Evolutionary conservation across 2,888 invertebrate species (phyloP).

Genomic region (Tromatobia lineatoria): DNA sequence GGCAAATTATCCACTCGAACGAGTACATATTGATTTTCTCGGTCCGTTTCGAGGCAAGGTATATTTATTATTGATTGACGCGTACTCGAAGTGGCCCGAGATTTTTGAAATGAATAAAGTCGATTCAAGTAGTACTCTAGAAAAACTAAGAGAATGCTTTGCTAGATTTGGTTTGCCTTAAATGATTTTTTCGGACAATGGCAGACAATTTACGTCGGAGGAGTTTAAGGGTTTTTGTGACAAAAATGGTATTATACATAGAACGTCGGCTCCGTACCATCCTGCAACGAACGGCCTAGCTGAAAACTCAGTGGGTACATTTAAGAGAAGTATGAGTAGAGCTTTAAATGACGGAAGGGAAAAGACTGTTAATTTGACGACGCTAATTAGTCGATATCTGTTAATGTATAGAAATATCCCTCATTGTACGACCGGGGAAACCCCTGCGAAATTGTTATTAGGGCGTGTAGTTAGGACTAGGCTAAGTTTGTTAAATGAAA

Average conservation of each 20-base stretch:
- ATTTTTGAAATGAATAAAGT: conserved; percentile 57
- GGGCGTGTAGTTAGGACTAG: conserved; percentile 46
- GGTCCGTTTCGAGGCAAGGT: conserved; percentile 62
- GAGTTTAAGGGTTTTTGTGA: conserved; percentile 58
- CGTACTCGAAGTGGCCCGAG: conserved; percentile 64
- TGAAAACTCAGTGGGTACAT: conserved; percentile 50
- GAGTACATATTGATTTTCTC: conserved; percentile 69
- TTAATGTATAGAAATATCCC: conserved; percentile 50
- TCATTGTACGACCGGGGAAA: conserved; percentile 56
- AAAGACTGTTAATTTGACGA: conserved; percentile 15
- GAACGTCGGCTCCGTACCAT: conserved; percentile 60
- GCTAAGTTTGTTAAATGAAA: conserved; percentile 24
- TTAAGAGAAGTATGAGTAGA: conserved; percentile 41
- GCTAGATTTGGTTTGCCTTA: conserved; percentile 63
- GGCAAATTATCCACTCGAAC: conserved; percentile 40
- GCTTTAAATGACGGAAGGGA: conserved; percentile 19
- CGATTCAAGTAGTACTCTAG: conserved; percentile 45
- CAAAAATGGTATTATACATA: conserved; percentile 60
- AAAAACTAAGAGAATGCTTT: conserved; percentile 65
- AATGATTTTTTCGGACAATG: conserved; percentile 67
- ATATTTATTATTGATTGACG: background rate
- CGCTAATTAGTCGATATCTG: conserved; percentile 43
- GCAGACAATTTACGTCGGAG: conserved; percentile 52
- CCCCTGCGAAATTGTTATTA: conserved; percentile 52
- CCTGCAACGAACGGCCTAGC: conserved; percentile 60